These are phyloP conservation scores for Achroia grisella DNA, from an alignment of 1,140 invertebrate species.

Conservation along the genomic window DNA sequence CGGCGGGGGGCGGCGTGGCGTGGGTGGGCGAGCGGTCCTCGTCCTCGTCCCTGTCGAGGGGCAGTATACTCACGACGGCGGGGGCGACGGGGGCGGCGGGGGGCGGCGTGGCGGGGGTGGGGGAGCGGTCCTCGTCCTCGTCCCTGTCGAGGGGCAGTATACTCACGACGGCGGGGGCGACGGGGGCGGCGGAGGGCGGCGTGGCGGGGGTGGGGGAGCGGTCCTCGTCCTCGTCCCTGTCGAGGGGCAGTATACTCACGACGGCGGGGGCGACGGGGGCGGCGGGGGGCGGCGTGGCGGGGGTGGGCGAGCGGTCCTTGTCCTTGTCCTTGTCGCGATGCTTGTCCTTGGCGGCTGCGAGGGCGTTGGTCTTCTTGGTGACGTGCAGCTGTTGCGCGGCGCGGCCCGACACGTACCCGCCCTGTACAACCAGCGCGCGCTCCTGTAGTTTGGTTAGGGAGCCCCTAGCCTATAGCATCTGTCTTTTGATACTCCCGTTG, in stretches of 20 bases:
- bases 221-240: slow-evolving; percentile 28
- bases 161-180: too few relatives aligned
- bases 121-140: slow-evolving; percentile 24
- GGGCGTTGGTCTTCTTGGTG: slow-evolving; percentile 81
- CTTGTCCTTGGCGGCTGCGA: slow-evolving; percentile 57
- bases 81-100: too few relatives aligned
- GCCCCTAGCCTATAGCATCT: slow-evolving; percentile 48
- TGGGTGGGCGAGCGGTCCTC: slow-evolving; percentile 29
- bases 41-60: too few relatives aligned
- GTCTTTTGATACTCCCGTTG: slow-evolving; percentile 35
- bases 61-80: too few relatives aligned
- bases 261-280: background rate
- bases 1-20: slow-evolving; percentile 36
- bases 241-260: background rate
- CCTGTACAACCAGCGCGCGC: slow-evolving; percentile 76
- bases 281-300: slow-evolving; percentile 6
- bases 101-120: slow-evolving; percentile 30
- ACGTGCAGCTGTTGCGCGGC: slow-evolving; percentile 73
- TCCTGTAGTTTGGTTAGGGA: slow-evolving; percentile 68
- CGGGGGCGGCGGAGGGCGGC: slow-evolving; percentile 5
- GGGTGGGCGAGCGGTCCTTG: slow-evolving; percentile 30
- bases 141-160: too few relatives aligned
- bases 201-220: slow-evolving; percentile 18
- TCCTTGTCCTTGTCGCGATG: slow-evolving; percentile 32
- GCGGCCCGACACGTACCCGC: slow-evolving; percentile 74